phyloP scores from a whole-genome alignment of 1,140 invertebrate genomes.

The Drosophila micromelanica region DNA sequence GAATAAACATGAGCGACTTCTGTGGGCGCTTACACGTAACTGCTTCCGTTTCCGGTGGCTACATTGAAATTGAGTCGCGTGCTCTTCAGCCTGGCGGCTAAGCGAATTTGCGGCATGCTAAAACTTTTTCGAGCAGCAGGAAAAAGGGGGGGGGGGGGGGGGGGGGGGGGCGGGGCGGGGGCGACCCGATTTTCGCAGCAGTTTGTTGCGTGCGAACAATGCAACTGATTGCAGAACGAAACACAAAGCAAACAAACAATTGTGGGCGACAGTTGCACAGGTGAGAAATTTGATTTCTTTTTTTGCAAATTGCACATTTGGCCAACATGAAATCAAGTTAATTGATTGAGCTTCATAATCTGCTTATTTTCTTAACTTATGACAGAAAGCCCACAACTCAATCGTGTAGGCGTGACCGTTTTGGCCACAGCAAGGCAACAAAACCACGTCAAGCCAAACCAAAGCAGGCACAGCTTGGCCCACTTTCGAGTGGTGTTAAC shows the following conservation, averaged over 20 bases:
- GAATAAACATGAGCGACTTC: constrained; percentile 70
- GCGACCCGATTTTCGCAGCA: constrained; percentile 6
- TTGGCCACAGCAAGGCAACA: constrained; percentile 2
- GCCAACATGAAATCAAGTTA: not conserved
- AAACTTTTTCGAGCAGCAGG: constrained; percentile 19
- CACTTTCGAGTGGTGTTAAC: constrained; percentile 16
- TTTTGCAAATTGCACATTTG: not conserved
- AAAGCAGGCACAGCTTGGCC: constrained; percentile 6
- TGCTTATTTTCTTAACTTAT: constrained; percentile 56
- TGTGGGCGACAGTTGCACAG: not conserved
- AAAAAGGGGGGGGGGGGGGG: too few species aligned
- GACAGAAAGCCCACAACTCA: constrained; percentile 22
- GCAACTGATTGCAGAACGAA: constrained; percentile 10
- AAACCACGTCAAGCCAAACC: not conserved
- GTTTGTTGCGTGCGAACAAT: constrained; percentile 24
- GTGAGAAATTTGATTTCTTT: not conserved
- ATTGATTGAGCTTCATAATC: constrained; percentile 14
- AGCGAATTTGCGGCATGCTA: constrained; percentile 27
- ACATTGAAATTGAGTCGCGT: constrained; percentile 66
- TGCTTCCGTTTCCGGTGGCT: constrained; percentile 32
- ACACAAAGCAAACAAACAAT: not conserved
- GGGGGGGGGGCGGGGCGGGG: not conserved
- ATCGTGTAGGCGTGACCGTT: constrained; percentile 2
- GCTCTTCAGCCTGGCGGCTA: constrained; percentile 13
- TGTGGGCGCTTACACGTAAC: constrained; percentile 32